phyloP scores from a whole-genome alignment of 2,888 invertebrate genomes.

The Drosophila macrothrix region DNA sequence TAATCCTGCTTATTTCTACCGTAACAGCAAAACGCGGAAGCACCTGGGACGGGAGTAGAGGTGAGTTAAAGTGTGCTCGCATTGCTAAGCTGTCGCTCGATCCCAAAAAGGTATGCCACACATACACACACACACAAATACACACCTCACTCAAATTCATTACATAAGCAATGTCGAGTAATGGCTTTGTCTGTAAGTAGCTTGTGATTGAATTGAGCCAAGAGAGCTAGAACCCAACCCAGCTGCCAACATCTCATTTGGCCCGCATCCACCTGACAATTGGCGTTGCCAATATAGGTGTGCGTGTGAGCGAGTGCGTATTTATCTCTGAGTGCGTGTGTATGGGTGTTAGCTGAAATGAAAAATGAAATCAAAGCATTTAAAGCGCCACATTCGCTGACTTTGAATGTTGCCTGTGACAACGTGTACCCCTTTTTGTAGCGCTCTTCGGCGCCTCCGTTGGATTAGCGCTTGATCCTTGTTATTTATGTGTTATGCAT shows the following conservation, averaged over 20 bases:
- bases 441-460: slow-evolving; percentile 43
- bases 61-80: slow-evolving; percentile 23
- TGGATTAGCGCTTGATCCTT: slow-evolving; percentile 73
- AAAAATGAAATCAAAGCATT: slow-evolving; percentile 81
- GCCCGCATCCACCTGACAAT: slow-evolving; percentile 53
- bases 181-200: slow-evolving; percentile 79
- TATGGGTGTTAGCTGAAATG: slow-evolving; percentile 58
- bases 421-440: slow-evolving; percentile 56
- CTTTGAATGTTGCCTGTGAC: slow-evolving; percentile 64
- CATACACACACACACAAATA: slow-evolving; percentile 31
- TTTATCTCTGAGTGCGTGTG: slow-evolving; percentile 9
- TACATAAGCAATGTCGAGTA: slow-evolving; percentile 60
- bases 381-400: slow-evolving; percentile 71
- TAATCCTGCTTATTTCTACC: slow-evolving; percentile 77
- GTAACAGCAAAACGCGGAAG: slow-evolving; percentile 30
- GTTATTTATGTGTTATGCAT: slow-evolving; percentile 70
- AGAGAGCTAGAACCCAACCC: slow-evolving; percentile 33
- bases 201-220: slow-evolving; percentile 78
- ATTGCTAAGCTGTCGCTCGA: slow-evolving; percentile 46
- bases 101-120: slow-evolving; percentile 40
- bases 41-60: neutral
- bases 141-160: slow-evolving; percentile 50
- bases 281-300: slow-evolving; percentile 17
- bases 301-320: neutral
- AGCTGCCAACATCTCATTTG: slow-evolving; percentile 56